Evolutionary conservation across 2,797 vertebrate genomes (phyloP), one percentile per base, ranked within the genome.

Genomic region (Gallinago nigripennis): DNA sequence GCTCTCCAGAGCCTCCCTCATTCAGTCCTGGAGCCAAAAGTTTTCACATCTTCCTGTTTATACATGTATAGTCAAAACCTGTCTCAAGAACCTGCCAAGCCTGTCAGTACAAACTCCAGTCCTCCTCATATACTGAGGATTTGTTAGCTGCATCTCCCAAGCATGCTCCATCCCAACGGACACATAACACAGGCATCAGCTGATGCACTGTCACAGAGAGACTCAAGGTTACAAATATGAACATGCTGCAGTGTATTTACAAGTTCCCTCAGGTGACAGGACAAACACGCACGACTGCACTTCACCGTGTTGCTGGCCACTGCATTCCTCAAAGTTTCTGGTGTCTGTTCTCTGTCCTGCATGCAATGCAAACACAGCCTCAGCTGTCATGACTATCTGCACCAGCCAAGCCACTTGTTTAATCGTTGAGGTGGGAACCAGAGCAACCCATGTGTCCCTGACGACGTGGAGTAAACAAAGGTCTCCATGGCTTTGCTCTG

Each of bases 31-130:
- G n/a, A 68, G 72, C 80, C 86, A 86, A 72, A 82, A 88, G 41
- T 56, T 35, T 71, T 86, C 56, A 46, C 8, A 0, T 48, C 37
- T 90, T 95, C 54, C 90, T 86, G 35, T 80, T 93, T 54, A 66
- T 53, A 87, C 25, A 56, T 5, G 10, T 78, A 56, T 18, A 63
- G 76, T 76, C 71, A 90, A 81, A 88, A 77, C 46, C 43, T 86
- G 21, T 58, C 81, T 82, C 54, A 57, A 86, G 65, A 95, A 84
- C 63, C 18, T 82, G 81, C 69, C 77, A 90, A 83, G 64, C 43
- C 68, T 88, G 68, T 91, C 87, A 83, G 35, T 86, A 80, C 58
- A 86, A 88, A 86, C 68, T 82, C 84, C 72, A 80, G 69, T 33
- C 39, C 35, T 82, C 68, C 45, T 45, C 30, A 20, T 24, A 12